A percentile compares a stretch with the other conserved stretches of the same genome.
Evolutionary conservation across 1,140 invertebrate species (phyloP).

Genomic region (Mesaphorura yosii): DNA sequence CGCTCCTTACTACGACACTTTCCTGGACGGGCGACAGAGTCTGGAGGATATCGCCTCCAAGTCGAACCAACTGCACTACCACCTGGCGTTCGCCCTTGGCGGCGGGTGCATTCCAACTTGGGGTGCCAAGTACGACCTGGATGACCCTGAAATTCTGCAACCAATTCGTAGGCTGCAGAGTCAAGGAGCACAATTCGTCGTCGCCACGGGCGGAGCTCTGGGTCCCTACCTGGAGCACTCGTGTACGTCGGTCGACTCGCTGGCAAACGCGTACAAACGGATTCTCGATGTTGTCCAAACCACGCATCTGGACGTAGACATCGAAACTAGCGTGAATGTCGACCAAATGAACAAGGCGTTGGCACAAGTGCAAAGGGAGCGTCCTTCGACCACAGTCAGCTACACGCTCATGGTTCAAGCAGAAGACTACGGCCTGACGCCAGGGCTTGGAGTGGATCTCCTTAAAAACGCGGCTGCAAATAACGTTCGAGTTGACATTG

Average conservation of each 20-base stretch:
- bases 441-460: constrained; percentile 22
- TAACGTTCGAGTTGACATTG: constrained; percentile 28
- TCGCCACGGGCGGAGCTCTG: constrained; percentile 26
- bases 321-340: constrained; percentile 28
- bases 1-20: constrained; percentile 23
- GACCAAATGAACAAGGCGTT: constrained; percentile 26
- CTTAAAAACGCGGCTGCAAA: constrained; percentile 20
- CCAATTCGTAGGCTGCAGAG: constrained; percentile 20
- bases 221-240: constrained; percentile 30
- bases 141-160: constrained; percentile 23
- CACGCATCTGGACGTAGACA: constrained; percentile 30
- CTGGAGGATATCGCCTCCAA: constrained; percentile 10
- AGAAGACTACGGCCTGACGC: constrained; percentile 14
- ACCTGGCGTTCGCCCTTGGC: constrained; percentile 29
- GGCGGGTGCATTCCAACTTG: constrained; percentile 28
- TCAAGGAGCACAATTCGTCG: constrained; percentile 21
- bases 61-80: constrained; percentile 26
- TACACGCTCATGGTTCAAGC: constrained; percentile 29
- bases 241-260: constrained; percentile 8
- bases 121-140: constrained; percentile 21
- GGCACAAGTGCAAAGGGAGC: constrained; percentile 21
- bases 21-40: constrained; percentile 1
- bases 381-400: constrained; percentile 21
- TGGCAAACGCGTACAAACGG: constrained; percentile 26
- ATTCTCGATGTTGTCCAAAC: constrained; percentile 21